Conservation (phyloP, 2,888 invertebrate genomes). For the Schrankia costaestrigalis region DNA sequence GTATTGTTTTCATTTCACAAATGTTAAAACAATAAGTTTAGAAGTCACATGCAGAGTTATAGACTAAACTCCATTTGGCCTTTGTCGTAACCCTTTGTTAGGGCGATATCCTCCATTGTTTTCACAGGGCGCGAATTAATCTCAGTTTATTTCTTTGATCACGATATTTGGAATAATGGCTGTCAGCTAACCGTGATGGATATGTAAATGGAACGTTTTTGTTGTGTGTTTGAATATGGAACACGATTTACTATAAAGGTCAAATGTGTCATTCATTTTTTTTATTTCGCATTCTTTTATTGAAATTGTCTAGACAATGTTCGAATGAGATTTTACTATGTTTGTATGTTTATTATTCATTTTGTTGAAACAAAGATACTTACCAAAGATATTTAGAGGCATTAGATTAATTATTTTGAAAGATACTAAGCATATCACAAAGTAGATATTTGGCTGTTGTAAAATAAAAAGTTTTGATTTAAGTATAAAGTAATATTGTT, state of each 20-base stretch:
- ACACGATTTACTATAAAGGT: slow-evolving; percentile 26
- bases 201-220: slow-evolving; percentile 61
- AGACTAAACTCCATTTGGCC: slow-evolving; percentile 60
- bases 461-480: too few relatives aligned
- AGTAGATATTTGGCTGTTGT: too few relatives aligned
- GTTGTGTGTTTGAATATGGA: slow-evolving; percentile 29
- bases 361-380: too few relatives aligned
- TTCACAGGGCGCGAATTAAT: slow-evolving; percentile 72
- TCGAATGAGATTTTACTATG: neutral
- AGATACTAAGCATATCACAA: too few relatives aligned
- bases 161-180: slow-evolving; percentile 63
- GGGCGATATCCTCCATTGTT: slow-evolving; percentile 61
- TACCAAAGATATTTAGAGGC: too few relatives aligned
- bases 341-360: too few relatives aligned
- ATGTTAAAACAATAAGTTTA: slow-evolving; percentile 66
- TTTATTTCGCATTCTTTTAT: slow-evolving; percentile 8
- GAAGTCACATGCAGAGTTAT: slow-evolving; percentile 79
- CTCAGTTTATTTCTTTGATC: slow-evolving; percentile 76
- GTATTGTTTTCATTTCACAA: slow-evolving; percentile 66
- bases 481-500: too few relatives aligned
- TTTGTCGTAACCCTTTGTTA: slow-evolving; percentile 68
- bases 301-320: neutral
- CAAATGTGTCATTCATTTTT: slow-evolving; percentile 13
- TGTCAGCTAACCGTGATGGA: slow-evolving; percentile 64
- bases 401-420: too few relatives aligned